Percentiles rank a stretch among this genome's conserved stretches.
phyloP scores from a whole-genome alignment of 2,113 vertebrate genomes.

The Macrotus californicus region DNA sequence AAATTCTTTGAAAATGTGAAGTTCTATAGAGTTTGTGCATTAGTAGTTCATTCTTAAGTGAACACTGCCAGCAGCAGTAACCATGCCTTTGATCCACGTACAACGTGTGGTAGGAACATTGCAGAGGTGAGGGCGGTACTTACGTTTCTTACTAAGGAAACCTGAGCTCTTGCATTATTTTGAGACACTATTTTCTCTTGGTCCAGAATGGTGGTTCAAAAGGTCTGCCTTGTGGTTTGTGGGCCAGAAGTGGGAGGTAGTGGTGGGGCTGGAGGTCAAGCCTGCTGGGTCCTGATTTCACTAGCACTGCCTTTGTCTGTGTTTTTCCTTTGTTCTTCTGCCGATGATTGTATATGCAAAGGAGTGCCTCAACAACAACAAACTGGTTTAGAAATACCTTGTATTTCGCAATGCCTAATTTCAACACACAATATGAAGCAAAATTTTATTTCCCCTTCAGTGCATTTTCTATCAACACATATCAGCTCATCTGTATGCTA shows the following conservation, averaged over 20 bases:
- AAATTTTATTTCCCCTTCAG: neutral
- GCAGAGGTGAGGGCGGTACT: neutral
- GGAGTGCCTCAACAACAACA: neutral
- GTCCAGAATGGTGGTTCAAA: neutral
- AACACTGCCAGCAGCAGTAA: neutral
- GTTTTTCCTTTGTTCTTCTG: neutral
- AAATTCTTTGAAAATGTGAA: neutral
- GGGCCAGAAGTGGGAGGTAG: rapidly evolving
- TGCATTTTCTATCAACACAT: neutral
- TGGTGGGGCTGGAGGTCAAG: neutral
- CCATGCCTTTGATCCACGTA: no score
- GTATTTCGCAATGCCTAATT: neutral
- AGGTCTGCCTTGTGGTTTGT: neutral
- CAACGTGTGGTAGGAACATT: neutral
- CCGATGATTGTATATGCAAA: neutral
- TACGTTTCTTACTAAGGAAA: neutral
- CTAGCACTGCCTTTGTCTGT: neutral
- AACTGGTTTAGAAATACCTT: neutral
- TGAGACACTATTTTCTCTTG: neutral
- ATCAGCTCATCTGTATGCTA: neutral
- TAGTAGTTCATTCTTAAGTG: neutral
- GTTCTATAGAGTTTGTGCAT: neutral
- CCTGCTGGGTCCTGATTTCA: neutral
- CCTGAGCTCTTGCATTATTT: neutral
- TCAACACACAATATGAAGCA: neutral